Evolutionary conservation across 2,888 invertebrate genomes (phyloP), one percentile per base, ranked within the genome.

Genomic region (Proisotoma minuta): DNA sequence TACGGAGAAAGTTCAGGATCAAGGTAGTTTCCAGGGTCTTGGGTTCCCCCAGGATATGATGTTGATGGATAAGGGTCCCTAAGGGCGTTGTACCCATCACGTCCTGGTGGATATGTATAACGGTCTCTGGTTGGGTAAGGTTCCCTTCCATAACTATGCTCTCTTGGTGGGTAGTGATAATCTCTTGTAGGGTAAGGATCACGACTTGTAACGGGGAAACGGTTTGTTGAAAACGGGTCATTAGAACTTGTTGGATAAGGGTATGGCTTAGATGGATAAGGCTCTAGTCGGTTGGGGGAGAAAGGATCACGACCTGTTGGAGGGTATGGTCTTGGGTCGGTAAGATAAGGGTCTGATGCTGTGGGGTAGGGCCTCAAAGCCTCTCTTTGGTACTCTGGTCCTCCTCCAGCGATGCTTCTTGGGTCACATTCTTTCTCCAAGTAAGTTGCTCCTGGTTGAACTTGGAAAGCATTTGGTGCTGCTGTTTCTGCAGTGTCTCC

Each of bases 401-500:
- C n/a, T 20, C 63, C 62, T 10, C 63, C 65, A 29, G 68, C 51
- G 53, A 73, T 70, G 5, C 63, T 66, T 50, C 68, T 29, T 18
- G 69, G 70, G 57, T 72, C 72, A 64, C 77, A 78, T 43, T 75
- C 74, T 47, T 75, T 65, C 69, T 78, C 78, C 29, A 75, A 76
- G 65, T 76, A 78, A 20, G 76, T 67, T 10, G 78, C 76, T 39
- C 78, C 77, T 10, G 73, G 74, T 56, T 74, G 75, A 23, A 75
- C 74, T 73, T 76, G 76, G 69, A 76, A 76, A 5, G 76, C 75
- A 54, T 74, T 76, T 27, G 75, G 74, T 5, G 76, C 77, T 2
- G 77, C 75, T 59, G 75, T 75, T 10, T 75, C 72, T 1, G 75
- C 76, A 26, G 77, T 77, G 62, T 78, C 77, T 10, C 77, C 77